Conservation (phyloP, 2,888 invertebrate genomes). For the Polydrusus pterygomalis region DNA sequence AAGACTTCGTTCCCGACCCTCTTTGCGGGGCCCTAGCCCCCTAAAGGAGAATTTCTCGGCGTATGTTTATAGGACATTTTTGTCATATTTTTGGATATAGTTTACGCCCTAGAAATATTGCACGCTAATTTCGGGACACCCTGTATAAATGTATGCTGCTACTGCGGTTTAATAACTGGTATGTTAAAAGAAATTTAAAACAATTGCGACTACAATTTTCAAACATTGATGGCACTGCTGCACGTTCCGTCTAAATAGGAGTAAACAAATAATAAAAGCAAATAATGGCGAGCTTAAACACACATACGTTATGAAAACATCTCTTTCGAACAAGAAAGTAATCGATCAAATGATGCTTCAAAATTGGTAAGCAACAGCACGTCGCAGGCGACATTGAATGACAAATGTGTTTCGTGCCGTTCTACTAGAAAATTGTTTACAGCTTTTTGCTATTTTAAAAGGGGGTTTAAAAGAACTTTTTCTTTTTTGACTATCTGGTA, state of each 20-base stretch:
- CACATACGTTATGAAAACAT: not conserved
- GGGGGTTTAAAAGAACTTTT: not conserved
- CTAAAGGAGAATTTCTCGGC: too few relatives aligned
- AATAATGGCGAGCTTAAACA: slow-evolving; percentile 2
- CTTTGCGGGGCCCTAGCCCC: too few relatives aligned
- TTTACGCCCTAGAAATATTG: too few relatives aligned
- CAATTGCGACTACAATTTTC: too few relatives aligned
- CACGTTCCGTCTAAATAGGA: not conserved
- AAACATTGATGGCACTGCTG: not conserved
- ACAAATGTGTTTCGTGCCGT: slow-evolving; percentile 47
- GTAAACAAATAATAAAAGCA: not conserved
- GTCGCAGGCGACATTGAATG: slow-evolving; percentile 48
- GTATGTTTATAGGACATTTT: too few relatives aligned
- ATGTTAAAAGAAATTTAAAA: too few relatives aligned
- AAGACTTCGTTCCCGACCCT: too few relatives aligned
- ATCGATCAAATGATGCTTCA: slow-evolving; percentile 21
- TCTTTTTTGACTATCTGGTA: not conserved
- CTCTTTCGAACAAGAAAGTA: slow-evolving; percentile 23
- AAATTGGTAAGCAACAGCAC: slow-evolving; percentile 51
- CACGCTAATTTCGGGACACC: too few relatives aligned
- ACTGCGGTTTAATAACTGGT: too few relatives aligned
- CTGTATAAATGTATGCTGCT: too few relatives aligned
- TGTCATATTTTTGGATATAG: too few relatives aligned
- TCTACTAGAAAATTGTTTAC: slow-evolving; percentile 46
- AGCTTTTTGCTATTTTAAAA: not conserved